Evolutionary conservation across 1,140 invertebrate species (phyloP), one percentile per base, ranked within the genome.

Genomic region (Papilio machaon): DNA sequence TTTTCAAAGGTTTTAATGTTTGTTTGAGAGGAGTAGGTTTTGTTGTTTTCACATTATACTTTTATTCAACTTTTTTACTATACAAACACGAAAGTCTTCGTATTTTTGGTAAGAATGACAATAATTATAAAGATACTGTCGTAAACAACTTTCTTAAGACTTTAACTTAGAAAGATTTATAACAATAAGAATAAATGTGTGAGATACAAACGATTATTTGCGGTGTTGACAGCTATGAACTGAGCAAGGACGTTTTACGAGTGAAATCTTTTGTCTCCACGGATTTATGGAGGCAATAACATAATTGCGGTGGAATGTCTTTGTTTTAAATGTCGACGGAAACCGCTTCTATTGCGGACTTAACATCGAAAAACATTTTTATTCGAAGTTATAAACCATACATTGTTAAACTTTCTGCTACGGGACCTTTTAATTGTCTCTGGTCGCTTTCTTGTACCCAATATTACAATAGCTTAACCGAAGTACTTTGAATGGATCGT

Each of bases 191-290:
- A 49, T 54, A 70, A 76, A 47, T 77, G 81, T 43, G 49, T 23
- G 43, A 15, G 47, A 76, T 35, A 81, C 30, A 70, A 82, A 77
- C 81, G 83, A 88, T 91, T 89, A 88, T 85, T 86, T 90, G 89
- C 83, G 88, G 89, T 87, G 89, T 88, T 89, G 91, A 92, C 90
- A 92, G 78, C 85, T 83, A 85, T 90, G 89, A 87, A 90, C 49
- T 75, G 76, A 87, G 84, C 81, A 83, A 87, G 83, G 85, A 79
- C 19, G 17, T 76, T 85, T 86, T 83, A 85, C 74, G 49, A 84
- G 76, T 84, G 64, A 89, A 90, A 89, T 84, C 83, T 86, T 85
- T 90, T 91, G 87, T 89, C 81, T 89, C 80, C 46, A 74, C 79
- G 67, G 85, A 92, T 93, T 92, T 92, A 91, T 90, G 85, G 85